Conservation (phyloP, 92 coral and sea anemone genomes). For the Nematostella vectensis region DNA sequence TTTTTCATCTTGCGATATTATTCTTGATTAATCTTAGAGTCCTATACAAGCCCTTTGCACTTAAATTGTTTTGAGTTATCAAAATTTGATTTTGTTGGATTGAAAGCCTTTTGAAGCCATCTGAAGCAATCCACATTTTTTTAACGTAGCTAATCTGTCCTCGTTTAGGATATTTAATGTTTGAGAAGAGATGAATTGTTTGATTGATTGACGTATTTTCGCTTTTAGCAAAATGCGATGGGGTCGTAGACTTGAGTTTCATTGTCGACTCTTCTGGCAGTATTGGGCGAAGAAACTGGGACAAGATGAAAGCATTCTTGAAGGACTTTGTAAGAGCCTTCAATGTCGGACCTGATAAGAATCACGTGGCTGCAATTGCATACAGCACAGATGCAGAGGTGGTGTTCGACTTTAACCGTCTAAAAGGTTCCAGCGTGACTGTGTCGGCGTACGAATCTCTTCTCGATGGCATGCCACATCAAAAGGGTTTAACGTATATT, state of each 20-base stretch:
- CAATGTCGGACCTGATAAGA: slow-evolving; percentile 9
- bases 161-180: too few relatives aligned
- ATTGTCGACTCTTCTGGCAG: slow-evolving; percentile 25
- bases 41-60: too few relatives aligned
- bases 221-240: slow-evolving; percentile 1
- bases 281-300: slow-evolving; percentile 24
- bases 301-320: slow-evolving; percentile 8
- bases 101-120: too few relatives aligned
- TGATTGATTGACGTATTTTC: too few relatives aligned
- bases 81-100: too few relatives aligned
- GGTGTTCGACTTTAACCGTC: slow-evolving; percentile 15
- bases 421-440: neutral
- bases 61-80: too few relatives aligned
- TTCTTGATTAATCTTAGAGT: too few relatives aligned
- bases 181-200: too few relatives aligned
- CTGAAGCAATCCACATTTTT: too few relatives aligned
- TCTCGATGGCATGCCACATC: slow-evolving; percentile 8
- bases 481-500: slow-evolving; percentile 31
- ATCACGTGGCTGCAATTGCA: slow-evolving; percentile 29
- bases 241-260: slow-evolving; percentile 8
- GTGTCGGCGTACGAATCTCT: slow-evolving; percentile 12
- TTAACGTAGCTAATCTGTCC: too few relatives aligned
- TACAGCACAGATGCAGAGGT: slow-evolving; percentile 26
- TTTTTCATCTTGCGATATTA: too few relatives aligned
- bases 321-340: neutral